These are phyloP conservation scores for Bubo bubo DNA, from an alignment of 2,113 vertebrate genomes.

Conservation along the genomic window DNA sequence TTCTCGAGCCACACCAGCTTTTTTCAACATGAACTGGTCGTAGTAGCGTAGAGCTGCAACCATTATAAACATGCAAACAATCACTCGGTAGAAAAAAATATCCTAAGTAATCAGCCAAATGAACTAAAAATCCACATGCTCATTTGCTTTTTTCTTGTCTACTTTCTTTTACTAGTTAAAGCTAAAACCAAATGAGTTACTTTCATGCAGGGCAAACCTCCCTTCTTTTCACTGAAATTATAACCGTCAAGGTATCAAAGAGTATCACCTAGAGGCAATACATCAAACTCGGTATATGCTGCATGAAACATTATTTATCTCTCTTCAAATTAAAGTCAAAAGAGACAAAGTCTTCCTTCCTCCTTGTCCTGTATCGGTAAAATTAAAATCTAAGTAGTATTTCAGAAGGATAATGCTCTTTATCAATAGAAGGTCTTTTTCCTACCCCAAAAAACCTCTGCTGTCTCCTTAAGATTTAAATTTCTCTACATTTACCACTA, in stretches of 20 bases:
- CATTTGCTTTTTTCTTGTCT: background rate
- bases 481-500: background rate
- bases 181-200: rapidly evolving
- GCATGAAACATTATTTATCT: background rate
- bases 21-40: background rate
- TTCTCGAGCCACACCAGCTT: background rate
- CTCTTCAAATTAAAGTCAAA: background rate
- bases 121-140: background rate
- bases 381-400: background rate
- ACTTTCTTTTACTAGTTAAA: background rate
- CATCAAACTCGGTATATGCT: background rate
- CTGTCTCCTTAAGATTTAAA: background rate
- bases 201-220: background rate
- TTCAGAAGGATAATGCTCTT: background rate
- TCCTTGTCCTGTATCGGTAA: background rate
- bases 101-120: background rate
- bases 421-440: background rate
- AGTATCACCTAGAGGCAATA: background rate
- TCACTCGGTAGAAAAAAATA: background rate
- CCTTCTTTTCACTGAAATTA: background rate
- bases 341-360: background rate
- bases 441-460: background rate
- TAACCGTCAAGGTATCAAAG: background rate
- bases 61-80: background rate
- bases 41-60: background rate